Percentiles rank a stretch among this genome's conserved stretches.
Conservation (phyloP, 2,888 invertebrate genomes). For the Alviniconcha strummeri region DNA sequence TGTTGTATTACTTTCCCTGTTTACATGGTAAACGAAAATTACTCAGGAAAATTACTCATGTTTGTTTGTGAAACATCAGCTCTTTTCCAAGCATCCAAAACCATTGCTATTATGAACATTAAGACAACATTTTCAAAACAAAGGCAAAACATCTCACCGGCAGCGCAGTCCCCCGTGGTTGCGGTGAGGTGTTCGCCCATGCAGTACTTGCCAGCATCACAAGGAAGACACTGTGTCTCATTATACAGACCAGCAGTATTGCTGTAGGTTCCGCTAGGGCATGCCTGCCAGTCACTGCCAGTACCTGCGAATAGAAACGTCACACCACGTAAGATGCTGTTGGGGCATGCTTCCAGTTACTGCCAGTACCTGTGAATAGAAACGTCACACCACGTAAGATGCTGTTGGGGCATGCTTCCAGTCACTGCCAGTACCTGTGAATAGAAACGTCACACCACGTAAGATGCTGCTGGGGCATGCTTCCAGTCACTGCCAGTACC, state of each 20-base stretch:
- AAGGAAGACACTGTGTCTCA: slow-evolving; percentile 61
- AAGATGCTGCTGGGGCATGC: slow-evolving; percentile 67
- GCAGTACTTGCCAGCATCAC: slow-evolving; percentile 67
- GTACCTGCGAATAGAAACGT: slow-evolving; percentile 43
- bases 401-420: slow-evolving; percentile 67
- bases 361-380: slow-evolving; percentile 55
- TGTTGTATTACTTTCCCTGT: too few relatives aligned
- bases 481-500: slow-evolving; percentile 64
- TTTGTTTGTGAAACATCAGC: too few relatives aligned
- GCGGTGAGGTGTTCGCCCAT: slow-evolving; percentile 56
- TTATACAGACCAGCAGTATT: slow-evolving; percentile 52
- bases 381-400: slow-evolving; percentile 43
- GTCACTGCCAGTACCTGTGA: slow-evolving; percentile 59
- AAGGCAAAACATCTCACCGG: slow-evolving; percentile 45
- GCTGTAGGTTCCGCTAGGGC: slow-evolving; percentile 68
- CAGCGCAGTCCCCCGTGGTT: slow-evolving; percentile 57
- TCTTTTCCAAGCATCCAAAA: too few relatives aligned
- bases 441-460: background rate
- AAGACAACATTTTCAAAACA: too few relatives aligned
- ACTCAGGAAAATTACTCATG: too few relatives aligned
- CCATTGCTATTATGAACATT: too few relatives aligned
- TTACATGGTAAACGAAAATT: too few relatives aligned
- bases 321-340: slow-evolving; percentile 54
- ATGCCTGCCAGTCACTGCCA: slow-evolving; percentile 62
- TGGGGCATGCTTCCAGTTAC: slow-evolving; percentile 65